Percentiles rank a stretch among this genome's conserved stretches.
Conservation (phyloP, 2,113 vertebrate genomes). For the Platycercus adscitus region DNA sequence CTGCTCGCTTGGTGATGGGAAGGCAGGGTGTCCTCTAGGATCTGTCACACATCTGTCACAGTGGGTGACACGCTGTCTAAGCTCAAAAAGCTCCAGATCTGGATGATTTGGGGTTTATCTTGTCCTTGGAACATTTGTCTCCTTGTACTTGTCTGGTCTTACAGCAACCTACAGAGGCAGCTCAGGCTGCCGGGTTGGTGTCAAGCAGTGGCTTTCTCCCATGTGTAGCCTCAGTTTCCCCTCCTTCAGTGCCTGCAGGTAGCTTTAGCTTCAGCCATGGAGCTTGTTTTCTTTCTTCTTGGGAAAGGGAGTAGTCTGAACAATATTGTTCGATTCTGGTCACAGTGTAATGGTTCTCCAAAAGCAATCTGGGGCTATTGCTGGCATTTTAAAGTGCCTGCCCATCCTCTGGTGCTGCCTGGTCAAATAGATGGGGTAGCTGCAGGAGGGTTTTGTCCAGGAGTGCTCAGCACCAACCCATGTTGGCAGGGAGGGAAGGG, state of each 20-base stretch:
- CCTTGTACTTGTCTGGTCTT: neutral
- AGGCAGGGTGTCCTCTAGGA: neutral
- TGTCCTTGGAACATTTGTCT: conserved; percentile 8
- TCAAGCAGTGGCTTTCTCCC: neutral
- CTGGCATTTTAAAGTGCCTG: neutral
- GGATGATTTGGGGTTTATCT: neutral
- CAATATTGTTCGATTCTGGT: neutral
- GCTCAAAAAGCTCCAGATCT: neutral
- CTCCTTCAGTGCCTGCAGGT: neutral
- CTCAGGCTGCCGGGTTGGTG: neutral
- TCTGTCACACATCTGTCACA: neutral
- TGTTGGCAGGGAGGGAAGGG: neutral
- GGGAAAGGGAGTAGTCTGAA: neutral
- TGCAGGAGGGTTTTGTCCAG: neutral
- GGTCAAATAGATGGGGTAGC: neutral
- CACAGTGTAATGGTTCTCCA: neutral
- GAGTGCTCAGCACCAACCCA: neutral
- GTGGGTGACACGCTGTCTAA: neutral
- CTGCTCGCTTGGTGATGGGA: neutral
- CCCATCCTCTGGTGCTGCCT: neutral
- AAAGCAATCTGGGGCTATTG: neutral
- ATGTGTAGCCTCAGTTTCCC: neutral
- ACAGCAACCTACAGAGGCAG: neutral
- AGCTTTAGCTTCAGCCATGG: neutral
- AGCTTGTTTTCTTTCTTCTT: neutral